Conservation (phyloP, 2,888 invertebrate species). For the Leucoma salicis region DNA sequence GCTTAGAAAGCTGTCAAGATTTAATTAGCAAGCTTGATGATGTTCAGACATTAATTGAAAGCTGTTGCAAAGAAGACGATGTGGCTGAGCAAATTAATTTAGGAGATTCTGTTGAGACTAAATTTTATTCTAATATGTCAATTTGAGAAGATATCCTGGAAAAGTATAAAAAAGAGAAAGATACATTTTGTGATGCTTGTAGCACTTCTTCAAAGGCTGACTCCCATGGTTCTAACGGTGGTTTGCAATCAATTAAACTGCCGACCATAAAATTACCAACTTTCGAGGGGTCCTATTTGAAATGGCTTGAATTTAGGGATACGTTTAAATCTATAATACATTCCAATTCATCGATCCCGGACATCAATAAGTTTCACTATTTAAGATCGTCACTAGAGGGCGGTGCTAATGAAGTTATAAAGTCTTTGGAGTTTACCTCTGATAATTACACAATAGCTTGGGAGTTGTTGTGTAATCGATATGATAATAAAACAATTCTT, state of each 20-base stretch:
- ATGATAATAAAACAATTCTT: conserved; percentile 1
- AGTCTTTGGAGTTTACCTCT: conserved; percentile 3
- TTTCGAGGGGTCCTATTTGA: background rate
- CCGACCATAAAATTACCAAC: background rate
- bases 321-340: background rate
- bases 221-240: too few relatives aligned
- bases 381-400: background rate
- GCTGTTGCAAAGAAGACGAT: background rate
- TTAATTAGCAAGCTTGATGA: background rate
- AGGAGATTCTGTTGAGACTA: background rate
- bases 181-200: background rate
- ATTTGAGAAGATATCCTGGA: background rate
- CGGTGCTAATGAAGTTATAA: background rate
- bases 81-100: background rate
- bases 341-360: background rate
- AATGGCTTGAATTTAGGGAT: background rate
- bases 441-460: conserved; percentile 1
- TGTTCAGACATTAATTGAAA: background rate
- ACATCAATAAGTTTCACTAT: conserved; percentile 1
- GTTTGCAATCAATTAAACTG: background rate
- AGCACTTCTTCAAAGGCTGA: background rate
- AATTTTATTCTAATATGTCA: background rate
- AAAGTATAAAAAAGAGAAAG: background rate
- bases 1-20: background rate
- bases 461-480: conserved; percentile 2